Evolutionary conservation across 2,797 vertebrate species (phyloP).

Genomic region (Enteromius paludinosus): DNA sequence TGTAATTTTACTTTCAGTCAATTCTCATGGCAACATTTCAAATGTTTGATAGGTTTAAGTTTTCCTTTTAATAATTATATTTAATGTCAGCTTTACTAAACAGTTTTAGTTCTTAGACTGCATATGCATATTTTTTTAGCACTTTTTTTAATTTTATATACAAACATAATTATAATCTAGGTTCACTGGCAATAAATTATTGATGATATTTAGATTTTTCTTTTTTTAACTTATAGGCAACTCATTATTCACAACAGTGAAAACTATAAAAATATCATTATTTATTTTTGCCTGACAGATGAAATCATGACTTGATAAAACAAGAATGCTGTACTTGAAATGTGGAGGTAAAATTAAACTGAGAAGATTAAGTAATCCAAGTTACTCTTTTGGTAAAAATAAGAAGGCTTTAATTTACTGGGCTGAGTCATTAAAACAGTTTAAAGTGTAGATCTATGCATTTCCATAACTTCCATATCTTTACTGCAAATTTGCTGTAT

Average conservation of each 20-base stretch:
- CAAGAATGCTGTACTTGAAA: neutral
- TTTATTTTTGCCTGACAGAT: neutral
- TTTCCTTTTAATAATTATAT: neutral
- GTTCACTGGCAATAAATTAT: neutral
- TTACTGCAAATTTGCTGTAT: neutral
- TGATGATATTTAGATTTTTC: neutral
- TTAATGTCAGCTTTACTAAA: neutral
- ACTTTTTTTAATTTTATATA: neutral
- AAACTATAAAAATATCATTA: neutral
- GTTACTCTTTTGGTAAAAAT: neutral
- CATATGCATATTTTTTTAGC: no score
- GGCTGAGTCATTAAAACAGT: neutral
- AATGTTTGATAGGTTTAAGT: neutral
- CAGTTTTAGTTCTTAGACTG: neutral
- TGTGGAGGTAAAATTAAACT: neutral
- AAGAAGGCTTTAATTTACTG: no score
- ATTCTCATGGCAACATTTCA: neutral
- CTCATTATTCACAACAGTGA: neutral
- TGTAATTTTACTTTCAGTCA: neutral
- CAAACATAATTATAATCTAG: neutral
- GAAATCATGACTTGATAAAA: no score
- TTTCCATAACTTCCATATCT: neutral
- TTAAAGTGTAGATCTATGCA: neutral
- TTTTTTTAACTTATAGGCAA: neutral
- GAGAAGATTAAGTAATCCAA: neutral